phyloP scores from a whole-genome alignment of 1,140 invertebrate species.

The Drosophila bipectinata region DNA sequence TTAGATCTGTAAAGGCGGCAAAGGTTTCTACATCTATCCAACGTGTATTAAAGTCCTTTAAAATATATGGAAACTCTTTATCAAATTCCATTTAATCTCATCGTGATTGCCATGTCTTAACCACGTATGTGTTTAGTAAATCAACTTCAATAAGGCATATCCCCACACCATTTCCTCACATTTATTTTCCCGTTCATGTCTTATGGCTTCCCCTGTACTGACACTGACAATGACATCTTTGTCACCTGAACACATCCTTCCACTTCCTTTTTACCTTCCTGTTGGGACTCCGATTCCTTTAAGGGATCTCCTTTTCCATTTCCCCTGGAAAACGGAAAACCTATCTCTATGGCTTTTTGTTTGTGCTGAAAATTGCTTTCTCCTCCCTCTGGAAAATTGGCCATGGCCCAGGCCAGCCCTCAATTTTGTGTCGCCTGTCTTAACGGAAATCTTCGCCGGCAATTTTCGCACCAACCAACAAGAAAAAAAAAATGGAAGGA shows the following conservation, averaged over 20 bases:
- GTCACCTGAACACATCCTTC: constrained; percentile 54
- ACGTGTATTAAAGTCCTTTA: not conserved
- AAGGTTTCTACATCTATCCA: not conserved
- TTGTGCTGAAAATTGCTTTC: constrained; percentile 51
- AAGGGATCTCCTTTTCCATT: constrained; percentile 15
- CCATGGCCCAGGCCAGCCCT: constrained; percentile 23
- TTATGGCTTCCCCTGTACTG: constrained; percentile 10
- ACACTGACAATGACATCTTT: constrained; percentile 45
- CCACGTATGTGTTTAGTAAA: constrained; percentile 18
- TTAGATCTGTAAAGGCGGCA: constrained; percentile 19
- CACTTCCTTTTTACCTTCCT: constrained; percentile 27
- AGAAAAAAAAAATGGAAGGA: constrained; percentile 10
- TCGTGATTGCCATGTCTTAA: constrained; percentile 15
- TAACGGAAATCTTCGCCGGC: constrained; percentile 69
- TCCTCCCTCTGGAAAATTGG: constrained; percentile 54
- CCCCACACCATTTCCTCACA: not conserved
- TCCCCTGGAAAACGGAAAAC: constrained; percentile 22
- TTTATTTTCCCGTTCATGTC: constrained; percentile 18
- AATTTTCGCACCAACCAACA: constrained; percentile 52
- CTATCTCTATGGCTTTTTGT: constrained; percentile 56
- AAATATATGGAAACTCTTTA: constrained; percentile 2
- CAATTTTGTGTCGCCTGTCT: constrained; percentile 18
- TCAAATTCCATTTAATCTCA: constrained; percentile 22
- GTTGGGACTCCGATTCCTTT: constrained; percentile 30
- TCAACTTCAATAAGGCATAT: constrained; percentile 28